Conservation (phyloP, 2,113 vertebrate species). For the Polypterus senegalus region DNA sequence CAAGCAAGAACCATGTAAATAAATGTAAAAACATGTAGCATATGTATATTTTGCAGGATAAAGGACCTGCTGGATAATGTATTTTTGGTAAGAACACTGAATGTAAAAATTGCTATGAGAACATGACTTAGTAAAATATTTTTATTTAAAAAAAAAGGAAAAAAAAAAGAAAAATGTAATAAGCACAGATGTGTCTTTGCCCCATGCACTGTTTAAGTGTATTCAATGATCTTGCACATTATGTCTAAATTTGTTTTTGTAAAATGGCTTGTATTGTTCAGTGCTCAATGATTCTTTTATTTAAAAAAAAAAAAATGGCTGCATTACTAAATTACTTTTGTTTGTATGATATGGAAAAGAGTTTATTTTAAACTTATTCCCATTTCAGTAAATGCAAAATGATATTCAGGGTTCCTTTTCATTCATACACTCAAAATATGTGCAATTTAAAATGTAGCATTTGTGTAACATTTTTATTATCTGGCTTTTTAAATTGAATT, state of each 20-base stretch:
- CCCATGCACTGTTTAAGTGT: conserved; percentile 55
- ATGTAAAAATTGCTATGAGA: conserved; percentile 68
- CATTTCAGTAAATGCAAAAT: no score
- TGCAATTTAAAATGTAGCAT: no score
- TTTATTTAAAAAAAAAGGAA: conserved; percentile 37
- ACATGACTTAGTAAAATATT: conserved; percentile 61
- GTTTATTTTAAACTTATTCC: no score
- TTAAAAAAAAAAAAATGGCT: conserved; percentile 25
- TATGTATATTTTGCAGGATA: conserved; percentile 85
- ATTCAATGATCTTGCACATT: conserved; percentile 57
- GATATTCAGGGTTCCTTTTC: no score
- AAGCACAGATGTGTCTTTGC: conserved; percentile 36
- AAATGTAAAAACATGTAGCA: conserved; percentile 89
- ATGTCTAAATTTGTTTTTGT: conserved; percentile 27
- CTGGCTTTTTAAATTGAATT: no score
- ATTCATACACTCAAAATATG: no score
- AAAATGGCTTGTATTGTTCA: conserved; percentile 43
- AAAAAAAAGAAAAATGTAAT: conserved; percentile 29
- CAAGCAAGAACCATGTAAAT: conserved; percentile 82
- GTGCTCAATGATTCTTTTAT: conserved; percentile 47
- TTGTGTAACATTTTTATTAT: no score
- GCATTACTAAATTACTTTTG: conserved; percentile 29
- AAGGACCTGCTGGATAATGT: conserved; percentile 70
- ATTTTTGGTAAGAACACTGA: conserved; percentile 97
- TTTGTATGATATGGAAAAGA: conserved; percentile 19